phyloP scores from a whole-genome alignment of 2,888 invertebrate species.

The Aspidiotus rigidus region DNA sequence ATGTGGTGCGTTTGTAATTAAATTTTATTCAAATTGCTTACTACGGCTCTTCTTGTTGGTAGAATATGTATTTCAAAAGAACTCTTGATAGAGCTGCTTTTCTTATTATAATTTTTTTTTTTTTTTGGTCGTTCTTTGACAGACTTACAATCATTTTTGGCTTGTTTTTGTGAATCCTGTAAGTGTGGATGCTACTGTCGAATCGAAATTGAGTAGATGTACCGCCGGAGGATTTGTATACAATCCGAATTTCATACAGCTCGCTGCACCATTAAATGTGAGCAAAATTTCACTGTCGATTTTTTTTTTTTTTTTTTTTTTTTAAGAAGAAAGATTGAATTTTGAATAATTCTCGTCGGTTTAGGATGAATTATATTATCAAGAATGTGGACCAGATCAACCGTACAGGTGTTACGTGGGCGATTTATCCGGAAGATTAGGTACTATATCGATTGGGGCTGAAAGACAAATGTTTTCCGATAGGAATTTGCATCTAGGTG shows the following conservation, averaged over 20 bases:
- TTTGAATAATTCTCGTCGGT: neutral
- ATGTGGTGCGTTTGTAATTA: slow-evolving; percentile 51
- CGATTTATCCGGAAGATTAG: slow-evolving; percentile 74
- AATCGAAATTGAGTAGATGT: slow-evolving; percentile 68
- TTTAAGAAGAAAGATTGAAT: neutral
- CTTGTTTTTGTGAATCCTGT: slow-evolving; percentile 84
- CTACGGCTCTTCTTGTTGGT: neutral
- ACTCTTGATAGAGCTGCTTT: slow-evolving; percentile 3
- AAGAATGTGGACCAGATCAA: slow-evolving; percentile 80
- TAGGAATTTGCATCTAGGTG: slow-evolving; percentile 70
- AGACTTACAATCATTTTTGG: slow-evolving; percentile 81
- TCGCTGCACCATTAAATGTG: slow-evolving; percentile 81
- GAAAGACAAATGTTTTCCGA: slow-evolving; percentile 70
- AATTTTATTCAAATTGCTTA: neutral
- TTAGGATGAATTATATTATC: slow-evolving; percentile 70
- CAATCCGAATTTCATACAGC: slow-evolving; percentile 84
- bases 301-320: neutral
- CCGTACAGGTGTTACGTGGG: slow-evolving; percentile 86
- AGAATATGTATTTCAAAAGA: too few relatives aligned
- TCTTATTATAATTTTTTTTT: slow-evolving; percentile 27
- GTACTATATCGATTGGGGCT: slow-evolving; percentile 70
- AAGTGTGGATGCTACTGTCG: slow-evolving; percentile 80
- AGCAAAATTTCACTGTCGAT: slow-evolving; percentile 39
- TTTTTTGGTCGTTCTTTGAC: slow-evolving; percentile 39
- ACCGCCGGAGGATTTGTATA: slow-evolving; percentile 84